Evolutionary conservation across 2,113 vertebrate genomes (phyloP).

Genomic region (Phalacrocorax pelagicus): DNA sequence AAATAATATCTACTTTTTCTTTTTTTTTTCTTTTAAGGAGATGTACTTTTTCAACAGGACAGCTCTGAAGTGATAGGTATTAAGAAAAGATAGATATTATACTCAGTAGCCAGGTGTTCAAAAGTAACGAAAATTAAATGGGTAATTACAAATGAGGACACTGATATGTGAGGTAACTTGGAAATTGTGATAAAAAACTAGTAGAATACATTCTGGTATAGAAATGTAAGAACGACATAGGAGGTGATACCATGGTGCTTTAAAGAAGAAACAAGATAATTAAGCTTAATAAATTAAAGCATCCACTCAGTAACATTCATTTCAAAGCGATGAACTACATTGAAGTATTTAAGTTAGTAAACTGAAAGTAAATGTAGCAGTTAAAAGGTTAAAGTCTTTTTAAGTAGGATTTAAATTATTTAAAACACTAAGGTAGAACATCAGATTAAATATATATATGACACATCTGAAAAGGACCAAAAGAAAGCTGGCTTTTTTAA

Average conservation of each 20-base stretch:
- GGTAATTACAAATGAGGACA: background rate
- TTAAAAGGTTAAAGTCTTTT: background rate
- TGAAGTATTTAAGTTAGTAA: background rate
- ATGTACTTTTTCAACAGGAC: background rate
- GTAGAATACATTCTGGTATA: background rate
- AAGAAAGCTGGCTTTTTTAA: background rate
- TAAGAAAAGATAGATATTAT: background rate
- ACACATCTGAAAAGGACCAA: background rate
- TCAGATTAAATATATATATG: background rate
- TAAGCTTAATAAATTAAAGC: background rate
- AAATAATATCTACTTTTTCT: background rate
- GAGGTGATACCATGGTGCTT: background rate
- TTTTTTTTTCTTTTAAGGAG: background rate
- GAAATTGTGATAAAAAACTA: background rate
- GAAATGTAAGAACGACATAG: background rate
- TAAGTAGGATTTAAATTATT: background rate
- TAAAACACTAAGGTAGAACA: background rate
- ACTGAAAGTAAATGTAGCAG: background rate
- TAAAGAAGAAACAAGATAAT: background rate
- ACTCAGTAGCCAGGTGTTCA: background rate
- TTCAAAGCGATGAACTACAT: background rate
- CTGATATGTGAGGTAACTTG: background rate
- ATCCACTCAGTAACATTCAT: background rate
- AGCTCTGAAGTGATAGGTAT: background rate
- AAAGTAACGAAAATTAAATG: background rate